A percentile compares a stretch with the other conserved stretches of the same genome.
phyloP scores from a whole-genome alignment of 1,140 invertebrate genomes.

The Rhyzopertha dominica region DNA sequence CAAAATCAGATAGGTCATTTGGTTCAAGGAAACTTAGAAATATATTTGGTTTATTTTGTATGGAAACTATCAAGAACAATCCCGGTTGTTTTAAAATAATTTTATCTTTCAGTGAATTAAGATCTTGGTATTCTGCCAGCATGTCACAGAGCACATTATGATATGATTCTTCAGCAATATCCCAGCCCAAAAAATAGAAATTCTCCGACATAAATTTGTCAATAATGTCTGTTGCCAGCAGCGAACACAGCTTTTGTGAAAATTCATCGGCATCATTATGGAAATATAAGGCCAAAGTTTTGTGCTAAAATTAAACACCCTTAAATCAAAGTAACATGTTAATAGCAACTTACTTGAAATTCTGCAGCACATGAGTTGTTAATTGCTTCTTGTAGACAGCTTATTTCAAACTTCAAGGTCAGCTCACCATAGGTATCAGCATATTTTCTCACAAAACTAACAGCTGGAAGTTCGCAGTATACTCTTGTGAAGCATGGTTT shows the following conservation, averaged over 20 bases:
- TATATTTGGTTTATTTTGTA: conserved; percentile 19
- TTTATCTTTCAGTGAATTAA: conserved; percentile 15
- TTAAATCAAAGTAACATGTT: too few relatives aligned
- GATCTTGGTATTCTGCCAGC: conserved; percentile 15
- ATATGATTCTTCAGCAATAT: conserved; percentile 22
- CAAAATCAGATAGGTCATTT: too few relatives aligned
- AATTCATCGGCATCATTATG: conserved; percentile 27
- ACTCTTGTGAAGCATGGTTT: too few relatives aligned
- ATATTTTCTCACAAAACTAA: too few relatives aligned
- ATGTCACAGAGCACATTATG: conserved; percentile 23
- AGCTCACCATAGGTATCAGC: too few relatives aligned
- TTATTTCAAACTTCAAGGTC: too few relatives aligned
- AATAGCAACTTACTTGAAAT: too few relatives aligned
- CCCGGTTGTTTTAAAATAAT: conserved; percentile 15
- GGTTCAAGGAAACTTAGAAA: too few relatives aligned
- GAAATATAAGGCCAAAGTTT: conserved; percentile 24
- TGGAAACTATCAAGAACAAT: conserved; percentile 21
- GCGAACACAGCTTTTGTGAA: conserved; percentile 19
- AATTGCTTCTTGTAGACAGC: too few relatives aligned
- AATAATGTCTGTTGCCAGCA: conserved; percentile 17
- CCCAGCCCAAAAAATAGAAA: conserved; percentile 28
- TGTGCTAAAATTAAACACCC: conserved; percentile 26
- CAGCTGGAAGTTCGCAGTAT: too few relatives aligned
- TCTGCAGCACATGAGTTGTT: too few relatives aligned
- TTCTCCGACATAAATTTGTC: conserved; percentile 15